phyloP scores from a whole-genome alignment of 2,797 vertebrate genomes.

The Sebastiscus albofasciatus region DNA sequence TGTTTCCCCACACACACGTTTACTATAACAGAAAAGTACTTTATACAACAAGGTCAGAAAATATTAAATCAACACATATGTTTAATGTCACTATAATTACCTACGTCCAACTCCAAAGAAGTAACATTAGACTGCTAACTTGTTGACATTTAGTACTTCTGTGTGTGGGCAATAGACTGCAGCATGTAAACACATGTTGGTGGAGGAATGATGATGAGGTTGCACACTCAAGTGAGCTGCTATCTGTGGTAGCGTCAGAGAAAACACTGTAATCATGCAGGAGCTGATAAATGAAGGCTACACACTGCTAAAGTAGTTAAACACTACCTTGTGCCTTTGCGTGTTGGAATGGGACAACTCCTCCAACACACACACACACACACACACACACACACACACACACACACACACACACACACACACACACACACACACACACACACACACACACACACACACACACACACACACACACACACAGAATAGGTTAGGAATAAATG shows the following conservation, averaged over 20 bases:
- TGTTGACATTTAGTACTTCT: slow-evolving; percentile 30
- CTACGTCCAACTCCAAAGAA: not conserved
- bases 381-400: no score
- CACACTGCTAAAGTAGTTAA: slow-evolving; percentile 56
- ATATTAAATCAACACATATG: not conserved
- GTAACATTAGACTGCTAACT: slow-evolving; percentile 17
- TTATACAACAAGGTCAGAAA: not conserved
- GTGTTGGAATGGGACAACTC: slow-evolving; percentile 11
- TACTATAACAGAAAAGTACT: not conserved
- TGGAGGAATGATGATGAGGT: slow-evolving; percentile 65
- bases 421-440: not conserved
- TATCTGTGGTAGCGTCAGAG: slow-evolving; percentile 33
- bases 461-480: not conserved
- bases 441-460: no score
- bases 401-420: not conserved
- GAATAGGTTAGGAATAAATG: slow-evolving; percentile 33
- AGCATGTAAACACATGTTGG: slow-evolving; percentile 78
- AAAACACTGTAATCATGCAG: slow-evolving; percentile 66
- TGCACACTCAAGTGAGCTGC: slow-evolving; percentile 44
- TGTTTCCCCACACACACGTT: not conserved
- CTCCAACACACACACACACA: not conserved
- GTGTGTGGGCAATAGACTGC: slow-evolving; percentile 36
- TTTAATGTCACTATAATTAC: not conserved
- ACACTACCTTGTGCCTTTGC: slow-evolving; percentile 39
- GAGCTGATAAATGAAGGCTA: slow-evolving; percentile 66